Evolutionary conservation across 1,140 invertebrate genomes (phyloP), one percentile per base, ranked within the genome.

Genomic region (Aphelinus certus): DNA sequence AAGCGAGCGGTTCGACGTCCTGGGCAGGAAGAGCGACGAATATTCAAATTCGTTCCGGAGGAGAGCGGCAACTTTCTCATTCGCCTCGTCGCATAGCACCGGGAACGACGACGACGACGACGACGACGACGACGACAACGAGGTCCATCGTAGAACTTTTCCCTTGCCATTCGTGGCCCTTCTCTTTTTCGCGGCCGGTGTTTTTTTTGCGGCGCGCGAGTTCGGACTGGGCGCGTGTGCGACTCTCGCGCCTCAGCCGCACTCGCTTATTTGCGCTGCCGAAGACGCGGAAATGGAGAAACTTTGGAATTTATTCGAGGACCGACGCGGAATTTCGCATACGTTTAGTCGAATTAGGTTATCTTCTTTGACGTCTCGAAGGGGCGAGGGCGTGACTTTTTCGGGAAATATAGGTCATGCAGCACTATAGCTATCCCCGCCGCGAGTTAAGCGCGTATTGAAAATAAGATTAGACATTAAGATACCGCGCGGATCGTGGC

Each of bases 311-410:
- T 81, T 77, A 80, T 79, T 69, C 76, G 63, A 75, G 45, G 51
- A 68, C 49, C 71, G 48, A 47, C 48, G 58, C 51, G 65, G 78
- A 80, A 81, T 79, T 79, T 75, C 75, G 76, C 76, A 78, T 64
- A 71, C 76, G 77, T 73, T 81, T 80, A 81, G 80, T 81, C 79
- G 79, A 82, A 82, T 82, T 77, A 80, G 76, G 78, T 77, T 78
- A 79, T 79, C 76, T 72, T 63, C 47, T 49, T 69, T 62, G 63
- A 42, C 49, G n/a, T 26, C 65, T 43, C 43, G 4, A 26, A 6
- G 3, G 3, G 1, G 51, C 9, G 43, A 51, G 51, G 46, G 60
- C 55, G 43, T 6, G 66, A 72, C 71, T 57, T 69, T 69, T 69
- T 71, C 6, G n/a, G 53, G 45, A 62, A 55, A 62, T 56, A 5